phyloP scores from a whole-genome alignment of 2,113 vertebrate species.

The Mungos mungo region DNA sequence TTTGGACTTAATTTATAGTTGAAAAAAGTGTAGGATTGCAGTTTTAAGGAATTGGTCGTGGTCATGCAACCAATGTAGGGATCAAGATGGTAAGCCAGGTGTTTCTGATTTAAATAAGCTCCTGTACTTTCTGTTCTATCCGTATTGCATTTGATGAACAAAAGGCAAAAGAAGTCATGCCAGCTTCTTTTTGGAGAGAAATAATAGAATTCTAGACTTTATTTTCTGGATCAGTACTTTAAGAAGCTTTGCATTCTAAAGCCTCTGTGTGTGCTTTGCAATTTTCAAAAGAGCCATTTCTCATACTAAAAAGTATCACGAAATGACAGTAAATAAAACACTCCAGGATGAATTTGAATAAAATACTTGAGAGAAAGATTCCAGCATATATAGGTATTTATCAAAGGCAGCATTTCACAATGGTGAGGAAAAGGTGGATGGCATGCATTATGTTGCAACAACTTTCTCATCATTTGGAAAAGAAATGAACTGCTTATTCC shows the following conservation, averaged over 20 bases:
- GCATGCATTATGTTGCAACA: not conserved
- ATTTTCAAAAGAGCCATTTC: not conserved
- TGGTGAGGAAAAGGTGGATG: not conserved
- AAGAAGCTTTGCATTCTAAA: conserved; percentile 31
- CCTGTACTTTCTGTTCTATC: not conserved
- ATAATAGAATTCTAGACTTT: not conserved
- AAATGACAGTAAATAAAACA: conserved; percentile 25
- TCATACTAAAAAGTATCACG: not conserved
- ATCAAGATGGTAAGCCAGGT: not conserved
- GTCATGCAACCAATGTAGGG: not conserved
- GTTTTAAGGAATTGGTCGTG: not conserved
- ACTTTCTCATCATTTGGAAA: not conserved
- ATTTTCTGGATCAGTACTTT: not conserved
- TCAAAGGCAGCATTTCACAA: not conserved
- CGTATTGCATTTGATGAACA: not conserved
- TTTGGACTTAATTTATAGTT: conserved; percentile 38
- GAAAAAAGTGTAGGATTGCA: not conserved
- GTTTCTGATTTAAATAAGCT: not conserved
- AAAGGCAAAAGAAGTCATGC: not conserved
- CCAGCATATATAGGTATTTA: not conserved
- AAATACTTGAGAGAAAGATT: not conserved
- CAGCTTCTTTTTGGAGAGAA: conserved; percentile 20
- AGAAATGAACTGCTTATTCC: not conserved
- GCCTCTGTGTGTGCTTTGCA: not conserved
- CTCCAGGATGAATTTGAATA: not conserved